These are phyloP conservation scores for Lophotriccus pileatus DNA, from an alignment of 2,797 vertebrate genomes.

Conservation along the genomic window DNA sequence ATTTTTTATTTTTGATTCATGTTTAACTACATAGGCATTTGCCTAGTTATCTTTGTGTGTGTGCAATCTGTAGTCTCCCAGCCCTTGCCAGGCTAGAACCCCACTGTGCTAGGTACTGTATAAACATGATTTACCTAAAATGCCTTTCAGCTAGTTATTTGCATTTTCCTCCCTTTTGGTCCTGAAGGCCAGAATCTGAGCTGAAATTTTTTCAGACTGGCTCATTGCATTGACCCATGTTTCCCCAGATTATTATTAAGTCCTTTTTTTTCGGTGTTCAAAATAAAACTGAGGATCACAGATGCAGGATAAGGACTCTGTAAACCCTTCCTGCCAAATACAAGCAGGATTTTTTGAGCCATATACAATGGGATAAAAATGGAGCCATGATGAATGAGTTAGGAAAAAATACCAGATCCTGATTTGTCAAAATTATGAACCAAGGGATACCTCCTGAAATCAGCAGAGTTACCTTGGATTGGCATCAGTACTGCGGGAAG, in stretches of 20 bases:
- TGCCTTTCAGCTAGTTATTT: not conserved
- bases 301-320: not conserved
- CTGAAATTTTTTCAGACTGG: not conserved
- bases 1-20: not conserved
- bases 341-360: not conserved
- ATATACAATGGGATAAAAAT: not conserved
- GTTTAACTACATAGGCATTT: not conserved
- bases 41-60: not conserved
- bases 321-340: not conserved
- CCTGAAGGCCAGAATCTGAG: not conserved
- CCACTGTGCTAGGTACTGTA: not conserved
- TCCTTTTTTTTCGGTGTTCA: not conserved
- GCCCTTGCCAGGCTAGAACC: not conserved
- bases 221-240: not conserved
- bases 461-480: not conserved
- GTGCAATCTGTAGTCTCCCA: not conserved
- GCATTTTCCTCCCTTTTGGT: not conserved
- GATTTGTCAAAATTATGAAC: not conserved
- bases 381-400: not conserved
- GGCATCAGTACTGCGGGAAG: not conserved
- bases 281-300: not conserved
- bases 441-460: not conserved
- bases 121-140: conserved; percentile 11
- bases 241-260: not conserved
- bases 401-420: not conserved